Evolutionary conservation across 2,888 invertebrate genomes (phyloP), one percentile per base, ranked within the genome.

Genomic region (Crepidodera aurea): DNA sequence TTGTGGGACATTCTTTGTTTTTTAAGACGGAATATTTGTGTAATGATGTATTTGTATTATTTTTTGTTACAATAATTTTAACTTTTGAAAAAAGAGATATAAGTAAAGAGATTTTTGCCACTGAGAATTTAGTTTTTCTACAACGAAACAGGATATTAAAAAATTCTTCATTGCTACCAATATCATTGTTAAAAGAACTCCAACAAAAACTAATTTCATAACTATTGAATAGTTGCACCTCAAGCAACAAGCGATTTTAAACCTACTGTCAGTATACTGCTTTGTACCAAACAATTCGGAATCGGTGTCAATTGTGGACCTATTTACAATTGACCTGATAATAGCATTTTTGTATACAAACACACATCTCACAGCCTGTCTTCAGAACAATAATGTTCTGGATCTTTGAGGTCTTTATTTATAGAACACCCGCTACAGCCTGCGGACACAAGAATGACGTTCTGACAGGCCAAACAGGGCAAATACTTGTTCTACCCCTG

Each of bases 311-410:
- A 62, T 64, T 57, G 62, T 64, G 29, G 44, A 60, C 57, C 54
- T 71, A 72, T 74, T 68, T 71, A 73, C 73, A 75, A 76, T 75
- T 78, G 77, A 73, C 67, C 65, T 68, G 76, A 78, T 79, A 79
- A 78, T 79, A 72, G 72, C 71, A 67, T 74, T 72, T 73, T 74
- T 78, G 78, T 79, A 77, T 79, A 79, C 77, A 79, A 79, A 79
- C 78, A 79, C 62, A 68, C 71, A 72, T 73, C 71, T 70, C 72
- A 69, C 64, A 61, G 68, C 70, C 69, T 73, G 77, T 74, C 77
- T 68, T 55, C 50, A 44, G 57, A 69, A 78, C 77, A 78, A 78
- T 74, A 58, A 56, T n/a, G 34, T 48, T 59, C 42, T 65, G 66
- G 62, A 64, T 65, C 54, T 56, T 66, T 58, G 55, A 51, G 66